These are phyloP conservation scores for Pseudorasbora parva DNA, from an alignment of 2,113 vertebrate genomes.

Conservation along the genomic window DNA sequence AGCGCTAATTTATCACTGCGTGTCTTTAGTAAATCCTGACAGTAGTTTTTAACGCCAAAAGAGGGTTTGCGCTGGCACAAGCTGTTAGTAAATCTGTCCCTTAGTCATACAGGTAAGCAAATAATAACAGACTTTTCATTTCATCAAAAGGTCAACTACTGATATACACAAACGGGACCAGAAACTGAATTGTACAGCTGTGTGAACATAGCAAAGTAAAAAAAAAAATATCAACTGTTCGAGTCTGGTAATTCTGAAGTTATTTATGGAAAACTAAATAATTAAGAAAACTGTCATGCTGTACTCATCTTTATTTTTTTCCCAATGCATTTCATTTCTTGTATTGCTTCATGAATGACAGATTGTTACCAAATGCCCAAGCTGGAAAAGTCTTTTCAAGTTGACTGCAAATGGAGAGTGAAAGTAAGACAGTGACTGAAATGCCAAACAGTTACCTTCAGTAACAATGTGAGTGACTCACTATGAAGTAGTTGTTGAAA, in stretches of 20 bases:
- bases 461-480: slow-evolving; percentile 75
- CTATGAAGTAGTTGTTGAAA: slow-evolving; percentile 80
- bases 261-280: slow-evolving; percentile 65
- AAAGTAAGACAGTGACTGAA: slow-evolving; percentile 79
- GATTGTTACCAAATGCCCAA: slow-evolving; percentile 76
- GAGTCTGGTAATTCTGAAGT: slow-evolving; percentile 36
- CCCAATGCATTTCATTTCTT: slow-evolving; percentile 57
- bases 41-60: too few relatives aligned
- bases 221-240: neutral
- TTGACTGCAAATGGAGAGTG: slow-evolving; percentile 72
- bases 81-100: too few relatives aligned
- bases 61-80: too few relatives aligned
- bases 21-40: too few relatives aligned
- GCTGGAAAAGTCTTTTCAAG: slow-evolving; percentile 74
- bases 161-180: neutral
- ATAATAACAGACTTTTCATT: neutral
- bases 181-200: neutral
- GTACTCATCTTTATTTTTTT: slow-evolving; percentile 63
- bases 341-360: slow-evolving; percentile 74
- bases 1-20: too few relatives aligned
- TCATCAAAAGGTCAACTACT: neutral
- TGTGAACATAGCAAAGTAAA: neutral
- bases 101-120: neutral
- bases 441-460: slow-evolving; percentile 80
- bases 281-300: slow-evolving; percentile 63